These are phyloP conservation scores for Clunio marinus DNA, from an alignment of 2,888 invertebrate genomes.

Conservation along the genomic window DNA sequence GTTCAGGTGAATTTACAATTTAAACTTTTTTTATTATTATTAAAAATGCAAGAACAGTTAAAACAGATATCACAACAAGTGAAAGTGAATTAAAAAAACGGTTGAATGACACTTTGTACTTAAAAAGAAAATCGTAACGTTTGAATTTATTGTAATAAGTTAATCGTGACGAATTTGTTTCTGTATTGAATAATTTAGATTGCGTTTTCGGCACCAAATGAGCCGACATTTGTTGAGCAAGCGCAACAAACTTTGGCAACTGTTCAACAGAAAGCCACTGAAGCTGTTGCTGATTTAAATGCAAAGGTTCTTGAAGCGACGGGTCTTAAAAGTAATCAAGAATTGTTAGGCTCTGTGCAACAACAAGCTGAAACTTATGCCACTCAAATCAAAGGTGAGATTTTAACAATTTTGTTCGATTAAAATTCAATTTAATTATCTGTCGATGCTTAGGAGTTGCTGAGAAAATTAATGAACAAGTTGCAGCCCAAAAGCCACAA, in stretches of 20 bases:
- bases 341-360: neutral
- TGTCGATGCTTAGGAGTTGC: conserved; percentile 2
- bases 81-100: conserved; percentile 29
- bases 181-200: conserved; percentile 8
- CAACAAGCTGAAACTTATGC: conserved; percentile 22
- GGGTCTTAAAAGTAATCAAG: conserved; percentile 8
- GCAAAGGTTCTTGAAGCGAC: neutral
- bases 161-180: conserved; percentile 18
- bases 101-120: neutral
- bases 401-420: too few relatives aligned
- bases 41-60: neutral
- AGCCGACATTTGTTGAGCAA: neutral
- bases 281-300: conserved; percentile 10
- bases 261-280: neutral
- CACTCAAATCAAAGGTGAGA: conserved; percentile 12
- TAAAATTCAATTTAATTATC: too few relatives aligned
- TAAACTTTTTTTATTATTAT: neutral
- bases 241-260: neutral
- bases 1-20: conserved; percentile 21
- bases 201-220: conserved; percentile 7
- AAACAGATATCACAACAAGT: too few relatives aligned
- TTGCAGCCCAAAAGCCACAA: neutral
- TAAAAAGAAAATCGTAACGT: neutral
- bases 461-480: conserved; percentile 10
- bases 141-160: conserved; percentile 18